These are phyloP conservation scores for Abscondita cerata DNA, from an alignment of 2,888 invertebrate genomes.

Conservation along the genomic window DNA sequence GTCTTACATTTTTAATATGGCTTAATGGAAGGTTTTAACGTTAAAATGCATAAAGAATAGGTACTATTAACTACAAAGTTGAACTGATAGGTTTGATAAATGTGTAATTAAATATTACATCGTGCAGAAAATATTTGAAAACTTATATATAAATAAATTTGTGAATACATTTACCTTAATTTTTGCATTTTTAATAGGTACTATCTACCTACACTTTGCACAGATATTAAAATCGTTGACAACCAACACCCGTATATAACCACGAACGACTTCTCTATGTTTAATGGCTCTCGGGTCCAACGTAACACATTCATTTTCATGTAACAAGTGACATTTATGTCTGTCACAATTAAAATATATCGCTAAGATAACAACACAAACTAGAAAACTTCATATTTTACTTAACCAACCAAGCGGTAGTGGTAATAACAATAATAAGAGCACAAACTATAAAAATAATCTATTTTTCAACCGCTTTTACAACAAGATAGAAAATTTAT, in stretches of 20 bases:
- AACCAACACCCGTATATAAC: conserved; percentile 14
- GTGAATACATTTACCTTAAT: too few species aligned
- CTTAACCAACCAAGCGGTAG: too few species aligned
- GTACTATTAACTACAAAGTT: too few species aligned
- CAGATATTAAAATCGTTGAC: conserved; percentile 14
- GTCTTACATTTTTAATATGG: too few species aligned
- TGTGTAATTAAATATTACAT: too few species aligned
- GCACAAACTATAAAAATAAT: conserved; percentile 22
- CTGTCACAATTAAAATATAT: conserved; percentile 43
- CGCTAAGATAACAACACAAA: conserved; percentile 38
- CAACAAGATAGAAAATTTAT: conserved; percentile 6
- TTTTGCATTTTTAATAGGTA: too few species aligned
- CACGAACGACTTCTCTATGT: conserved; percentile 18
- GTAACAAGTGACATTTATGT: conserved; percentile 42
- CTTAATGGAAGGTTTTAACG: too few species aligned
- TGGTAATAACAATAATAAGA: conserved; percentile 21
- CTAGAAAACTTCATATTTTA: conserved; percentile 21
- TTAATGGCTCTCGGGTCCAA: conserved; percentile 26
- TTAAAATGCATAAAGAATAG: too few species aligned
- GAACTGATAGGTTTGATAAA: too few species aligned
- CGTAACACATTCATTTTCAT: conserved; percentile 35
- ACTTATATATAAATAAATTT: too few species aligned
- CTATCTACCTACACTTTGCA: too few species aligned
- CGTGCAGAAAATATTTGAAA: too few species aligned
- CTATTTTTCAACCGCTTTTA: conserved; percentile 5